phyloP scores from a whole-genome alignment of 37 sponge, comb jelly and placozoan genomes.

The Mnemiopsis leidyi region DNA sequence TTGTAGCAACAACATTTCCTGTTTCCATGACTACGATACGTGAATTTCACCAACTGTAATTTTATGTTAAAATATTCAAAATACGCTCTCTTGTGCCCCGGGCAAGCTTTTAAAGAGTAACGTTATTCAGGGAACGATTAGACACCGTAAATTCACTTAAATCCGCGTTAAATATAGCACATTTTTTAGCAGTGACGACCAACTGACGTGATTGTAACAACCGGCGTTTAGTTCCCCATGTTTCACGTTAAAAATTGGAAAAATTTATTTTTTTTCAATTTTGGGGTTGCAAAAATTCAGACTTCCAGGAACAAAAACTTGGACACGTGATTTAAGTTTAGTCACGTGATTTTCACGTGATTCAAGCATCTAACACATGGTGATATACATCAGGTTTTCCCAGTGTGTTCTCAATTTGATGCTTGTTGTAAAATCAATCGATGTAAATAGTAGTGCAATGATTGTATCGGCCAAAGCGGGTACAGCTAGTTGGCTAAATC shows the following conservation, averaged over 20 bases:
- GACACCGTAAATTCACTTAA: background rate
- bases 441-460: background rate
- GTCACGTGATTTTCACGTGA: background rate
- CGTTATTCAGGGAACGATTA: background rate
- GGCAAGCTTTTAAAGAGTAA: background rate
- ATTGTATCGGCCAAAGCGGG: background rate
- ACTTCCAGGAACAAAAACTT: no score
- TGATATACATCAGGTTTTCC: background rate
- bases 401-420: background rate
- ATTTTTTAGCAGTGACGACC: no score
- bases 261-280: no score
- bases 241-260: no score
- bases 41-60: background rate
- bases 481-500: background rate
- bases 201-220: no score
- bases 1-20: background rate
- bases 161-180: background rate
- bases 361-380: background rate
- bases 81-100: background rate
- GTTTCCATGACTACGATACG: background rate
- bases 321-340: no score
- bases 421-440: background rate
- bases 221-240: no score
- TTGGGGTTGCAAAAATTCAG: background rate
- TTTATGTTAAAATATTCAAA: background rate